These are phyloP conservation scores for Pollenia amentaria DNA, from an alignment of 2,888 invertebrate genomes.

Conservation along the genomic window DNA sequence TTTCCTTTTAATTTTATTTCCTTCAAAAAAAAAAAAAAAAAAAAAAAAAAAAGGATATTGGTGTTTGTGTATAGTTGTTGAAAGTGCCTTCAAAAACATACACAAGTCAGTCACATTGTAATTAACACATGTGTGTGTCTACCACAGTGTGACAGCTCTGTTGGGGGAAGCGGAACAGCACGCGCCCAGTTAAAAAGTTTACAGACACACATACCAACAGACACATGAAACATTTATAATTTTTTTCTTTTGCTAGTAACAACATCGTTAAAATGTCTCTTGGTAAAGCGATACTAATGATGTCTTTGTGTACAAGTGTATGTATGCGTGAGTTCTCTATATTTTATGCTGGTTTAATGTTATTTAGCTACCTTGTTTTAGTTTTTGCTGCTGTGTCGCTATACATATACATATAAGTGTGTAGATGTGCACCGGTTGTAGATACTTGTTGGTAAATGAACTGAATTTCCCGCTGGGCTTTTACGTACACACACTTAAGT, in stretches of 20 bases:
- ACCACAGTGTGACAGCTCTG: slow-evolving; percentile 48
- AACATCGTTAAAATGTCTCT: slow-evolving; percentile 56
- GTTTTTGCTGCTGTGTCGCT: not conserved
- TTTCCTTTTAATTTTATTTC: slow-evolving; percentile 20
- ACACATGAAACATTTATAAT: not conserved
- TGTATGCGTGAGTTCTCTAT: slow-evolving; percentile 8
- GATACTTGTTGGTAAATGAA: slow-evolving; percentile 64
- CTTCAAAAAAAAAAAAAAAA: slow-evolving; percentile 4
- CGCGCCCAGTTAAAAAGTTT: slow-evolving; percentile 54
- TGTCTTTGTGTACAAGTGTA: slow-evolving; percentile 44
- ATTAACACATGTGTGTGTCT: slow-evolving; percentile 68
- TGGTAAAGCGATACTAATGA: slow-evolving; percentile 69
- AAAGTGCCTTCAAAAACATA: slow-evolving; percentile 46
- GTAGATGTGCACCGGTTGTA: slow-evolving; percentile 11
- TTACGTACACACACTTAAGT: slow-evolving; percentile 52
- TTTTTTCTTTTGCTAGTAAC: slow-evolving; percentile 13
- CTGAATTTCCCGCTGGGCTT: slow-evolving; percentile 71
- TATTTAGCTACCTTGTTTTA: slow-evolving; percentile 32
- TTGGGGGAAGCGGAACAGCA: slow-evolving; percentile 41
- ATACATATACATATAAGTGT: slow-evolving; percentile 3
- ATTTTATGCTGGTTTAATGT: slow-evolving; percentile 53
- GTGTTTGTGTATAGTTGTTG: slow-evolving; percentile 2
- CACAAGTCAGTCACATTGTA: slow-evolving; percentile 57
- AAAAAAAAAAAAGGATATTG: slow-evolving; percentile 25
- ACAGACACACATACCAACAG: not conserved